Percentiles rank a stretch among this genome's conserved stretches.
phyloP scores from a whole-genome alignment of 2,113 vertebrate genomes.

The Raja brachyura region DNA sequence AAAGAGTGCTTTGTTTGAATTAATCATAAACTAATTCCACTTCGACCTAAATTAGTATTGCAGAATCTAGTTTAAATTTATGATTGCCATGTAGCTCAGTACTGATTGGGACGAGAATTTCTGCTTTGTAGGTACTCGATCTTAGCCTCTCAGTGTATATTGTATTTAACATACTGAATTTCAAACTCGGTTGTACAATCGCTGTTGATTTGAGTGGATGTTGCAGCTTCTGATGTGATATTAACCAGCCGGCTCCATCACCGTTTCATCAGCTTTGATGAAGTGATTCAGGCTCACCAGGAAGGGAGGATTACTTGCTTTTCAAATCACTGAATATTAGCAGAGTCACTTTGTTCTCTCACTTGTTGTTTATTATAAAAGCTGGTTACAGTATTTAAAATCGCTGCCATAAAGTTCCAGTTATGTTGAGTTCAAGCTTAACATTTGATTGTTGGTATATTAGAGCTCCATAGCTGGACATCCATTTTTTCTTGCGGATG shows the following conservation, averaged over 20 bases:
- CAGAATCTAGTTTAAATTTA: background rate
- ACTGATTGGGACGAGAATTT: background rate
- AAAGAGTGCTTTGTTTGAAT: background rate
- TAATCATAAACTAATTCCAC: background rate
- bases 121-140: background rate
- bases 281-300: slow-evolving; percentile 5
- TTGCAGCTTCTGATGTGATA: background rate
- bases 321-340: background rate
- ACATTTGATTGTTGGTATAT: background rate
- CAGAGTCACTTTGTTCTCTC: background rate
- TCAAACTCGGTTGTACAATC: slow-evolving; percentile 4
- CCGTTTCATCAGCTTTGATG: background rate
- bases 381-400: background rate
- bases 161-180: background rate
- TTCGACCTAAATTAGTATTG: background rate
- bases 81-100: background rate
- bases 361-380: background rate
- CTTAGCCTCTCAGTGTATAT: background rate
- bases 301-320: background rate
- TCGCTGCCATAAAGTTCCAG: background rate
- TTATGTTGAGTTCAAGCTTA: background rate
- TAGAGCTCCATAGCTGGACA: background rate
- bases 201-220: slow-evolving; percentile 26
- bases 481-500: background rate
- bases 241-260: background rate